These are phyloP conservation scores for Muntiacus muntjak DNA, from an alignment of 2,113 vertebrate species.

Conservation along the genomic window DNA sequence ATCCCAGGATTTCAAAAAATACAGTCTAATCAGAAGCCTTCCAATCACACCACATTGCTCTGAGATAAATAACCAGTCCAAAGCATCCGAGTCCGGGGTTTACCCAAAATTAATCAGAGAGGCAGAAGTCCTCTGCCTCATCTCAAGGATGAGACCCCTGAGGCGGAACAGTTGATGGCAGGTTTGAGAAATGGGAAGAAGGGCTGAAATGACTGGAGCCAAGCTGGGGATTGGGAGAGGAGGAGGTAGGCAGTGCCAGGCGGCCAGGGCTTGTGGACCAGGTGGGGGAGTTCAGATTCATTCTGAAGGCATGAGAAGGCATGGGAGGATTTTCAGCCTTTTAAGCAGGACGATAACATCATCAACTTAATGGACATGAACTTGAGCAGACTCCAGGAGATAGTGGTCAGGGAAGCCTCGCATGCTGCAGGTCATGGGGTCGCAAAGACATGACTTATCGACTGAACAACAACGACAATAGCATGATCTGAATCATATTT, in stretches of 20 bases:
- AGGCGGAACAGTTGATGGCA: neutral
- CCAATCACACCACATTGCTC: neutral
- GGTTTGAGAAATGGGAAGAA: neutral
- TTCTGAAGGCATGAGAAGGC: neutral
- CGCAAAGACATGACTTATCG: neutral
- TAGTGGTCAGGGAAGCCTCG: neutral
- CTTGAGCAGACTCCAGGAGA: neutral
- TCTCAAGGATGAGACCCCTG: neutral
- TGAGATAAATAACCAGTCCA: neutral
- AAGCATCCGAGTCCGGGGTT: neutral
- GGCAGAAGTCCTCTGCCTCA: neutral
- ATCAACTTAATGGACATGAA: neutral
- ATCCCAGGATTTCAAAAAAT: neutral
- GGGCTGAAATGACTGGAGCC: neutral
- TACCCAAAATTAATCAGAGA: neutral
- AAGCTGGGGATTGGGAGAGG: fast-evolving
- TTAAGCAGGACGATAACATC: neutral
- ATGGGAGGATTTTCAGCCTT: neutral
- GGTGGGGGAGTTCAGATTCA: neutral
- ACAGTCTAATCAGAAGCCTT: neutral
- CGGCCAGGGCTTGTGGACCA: neutral
- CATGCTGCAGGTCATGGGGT: neutral
- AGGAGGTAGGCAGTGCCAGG: neutral
- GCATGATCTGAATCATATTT: neutral
- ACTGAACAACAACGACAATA: neutral